These are phyloP conservation scores for Nematopogon swammerdamellus DNA, from an alignment of 2,888 invertebrate species.

Conservation along the genomic window DNA sequence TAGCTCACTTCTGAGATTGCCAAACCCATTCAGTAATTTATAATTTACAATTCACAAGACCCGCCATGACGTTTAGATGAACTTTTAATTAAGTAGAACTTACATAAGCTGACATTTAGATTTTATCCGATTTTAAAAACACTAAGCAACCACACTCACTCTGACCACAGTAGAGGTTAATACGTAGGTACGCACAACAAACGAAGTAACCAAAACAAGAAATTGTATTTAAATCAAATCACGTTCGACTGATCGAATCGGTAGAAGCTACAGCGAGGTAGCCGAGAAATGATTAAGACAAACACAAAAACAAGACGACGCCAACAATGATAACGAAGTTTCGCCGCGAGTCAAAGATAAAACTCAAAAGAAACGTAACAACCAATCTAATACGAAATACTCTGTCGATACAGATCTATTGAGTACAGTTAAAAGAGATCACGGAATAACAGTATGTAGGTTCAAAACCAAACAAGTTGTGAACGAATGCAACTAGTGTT, in stretches of 20 bases:
- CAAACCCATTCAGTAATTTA: too few species aligned
- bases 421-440: neutral
- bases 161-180: neutral
- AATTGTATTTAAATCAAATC: neutral
- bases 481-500: too few species aligned
- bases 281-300: neutral
- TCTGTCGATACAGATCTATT: conserved; percentile 7
- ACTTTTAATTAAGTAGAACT: too few species aligned
- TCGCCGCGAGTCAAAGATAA: neutral
- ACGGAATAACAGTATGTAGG: too few species aligned
- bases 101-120: too few species aligned
- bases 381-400: conserved; percentile 15
- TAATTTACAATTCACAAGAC: too few species aligned
- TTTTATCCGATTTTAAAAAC: too few species aligned
- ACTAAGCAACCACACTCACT: too few species aligned
- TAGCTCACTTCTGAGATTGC: too few species aligned
- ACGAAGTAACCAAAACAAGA: neutral
- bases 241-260: neutral
- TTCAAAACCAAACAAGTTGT: too few species aligned
- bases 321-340: neutral
- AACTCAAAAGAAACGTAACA: conserved; percentile 8
- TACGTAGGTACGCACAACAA: neutral
- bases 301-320: neutral
- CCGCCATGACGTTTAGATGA: too few species aligned
- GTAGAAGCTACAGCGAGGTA: neutral